Evolutionary conservation across 92 coral and sea anemone species (phyloP), one percentile per base, ranked within the genome.

Genomic region (Pocillopora meandrina): DNA sequence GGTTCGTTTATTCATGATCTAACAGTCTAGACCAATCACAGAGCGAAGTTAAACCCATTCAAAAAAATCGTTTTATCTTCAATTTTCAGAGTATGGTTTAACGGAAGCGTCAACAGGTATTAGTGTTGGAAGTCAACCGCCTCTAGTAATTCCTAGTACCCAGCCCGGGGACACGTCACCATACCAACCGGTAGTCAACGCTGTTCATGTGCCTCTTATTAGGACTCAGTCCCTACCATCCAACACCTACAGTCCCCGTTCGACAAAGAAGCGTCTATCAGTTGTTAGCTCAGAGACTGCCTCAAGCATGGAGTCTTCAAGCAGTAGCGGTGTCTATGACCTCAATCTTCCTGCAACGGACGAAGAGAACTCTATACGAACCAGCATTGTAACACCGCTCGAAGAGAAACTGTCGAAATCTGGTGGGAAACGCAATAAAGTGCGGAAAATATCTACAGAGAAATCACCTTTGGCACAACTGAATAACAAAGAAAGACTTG

Each of bases 81-180:
- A 55, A 49, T 52, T 69, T 67, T 18, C 88, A 97, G 99, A 97
- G 84, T 97, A 97, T 85, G 98, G 99, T 55, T 84, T 97, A 73
- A 95, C 99, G 7, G 99, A 97, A 77, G 98, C 99, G 16, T 92
- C 99, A 4, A 97, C 99, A 9, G 99, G 99, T 1, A 97, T 97
- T 47, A 94, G 99, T 65, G 98, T 97, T 2, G 99, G 98, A 23
- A 97, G 99, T 75, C 99, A 97, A 72, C 99, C 99, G 0, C 93
- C 98, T 42, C 80, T 95, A 12, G 91, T 89, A 9, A 89, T 97
- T 17, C 99, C 99, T 60, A 95, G 87, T 56, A 95, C 98, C 15
- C 90, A 93, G 80, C 89, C 94, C 23, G 95, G 92, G n/a, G 98
- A 94, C 58, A 86, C 90, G 3, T 89, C 93, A 36, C 91, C 93